Evolutionary conservation across 2,888 invertebrate species (phyloP), one percentile per base, ranked within the genome.

Genomic region (Synanthedon vespiformis): DNA sequence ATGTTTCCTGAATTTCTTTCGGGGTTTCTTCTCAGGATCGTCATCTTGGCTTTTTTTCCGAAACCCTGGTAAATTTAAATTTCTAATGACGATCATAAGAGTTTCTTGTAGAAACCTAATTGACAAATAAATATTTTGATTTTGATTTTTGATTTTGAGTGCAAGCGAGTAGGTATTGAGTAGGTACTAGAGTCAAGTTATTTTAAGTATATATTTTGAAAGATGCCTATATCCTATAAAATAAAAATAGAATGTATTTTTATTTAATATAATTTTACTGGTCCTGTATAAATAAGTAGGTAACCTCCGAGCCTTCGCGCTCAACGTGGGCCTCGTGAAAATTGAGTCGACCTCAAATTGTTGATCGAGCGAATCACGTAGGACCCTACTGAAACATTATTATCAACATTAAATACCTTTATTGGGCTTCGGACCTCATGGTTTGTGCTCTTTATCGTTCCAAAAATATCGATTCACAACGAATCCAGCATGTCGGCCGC

Each of bases 401-500:
- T 51, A 44, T 54, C 54, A 68, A 70, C 71, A 72, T 67, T 67
- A 75, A 68, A 55, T 85, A 87, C 86, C 85, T 85, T 84, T 80
- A 84, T 72, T 82, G 74, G 77, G 77, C 72, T 77, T 74, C 67
- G 74, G 78, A 80, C 76, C 77, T 78, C 87, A 85, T 85, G 79
- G 74, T 84, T 78, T 81, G 74, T 70, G 77, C 77, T 80, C 69
- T 71, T 77, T 73, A 83, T 73, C 74, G 86, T 74, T 84, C 84
- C 84, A 81, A 85, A 85, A 85, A 80, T 87, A 87, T 86, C 84
- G 87, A 87, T 86, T 87, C 85, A 85, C 81, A 72, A 77, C 78
- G 80, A 83, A 83, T 80, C 80, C 84, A 83, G 85, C 86, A 86
- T 86, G 85, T 83, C 85, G 83, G 80, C 79, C 82, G 82, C 82